Evolutionary conservation across 2,888 invertebrate genomes (phyloP).

Genomic region (Polia nebulosa): DNA sequence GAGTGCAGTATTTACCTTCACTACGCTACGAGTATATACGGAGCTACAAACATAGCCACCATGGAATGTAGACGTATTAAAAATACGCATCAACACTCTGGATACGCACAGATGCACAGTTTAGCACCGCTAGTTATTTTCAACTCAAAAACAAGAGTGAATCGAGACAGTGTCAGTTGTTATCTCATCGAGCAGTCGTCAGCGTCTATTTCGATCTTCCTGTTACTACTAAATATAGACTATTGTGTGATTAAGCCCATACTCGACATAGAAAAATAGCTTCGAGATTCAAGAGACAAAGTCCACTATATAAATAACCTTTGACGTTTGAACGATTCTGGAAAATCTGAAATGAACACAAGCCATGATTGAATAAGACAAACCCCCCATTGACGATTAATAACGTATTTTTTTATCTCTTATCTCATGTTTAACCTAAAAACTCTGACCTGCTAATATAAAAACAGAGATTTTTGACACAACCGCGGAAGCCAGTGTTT

Average conservation of each 20-base stretch:
- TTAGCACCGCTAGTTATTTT: conserved; percentile 20
- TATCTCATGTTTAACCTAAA: conserved; percentile 17
- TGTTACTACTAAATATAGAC: conserved; percentile 18
- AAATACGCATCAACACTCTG: conserved; percentile 28
- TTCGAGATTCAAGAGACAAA: conserved; percentile 19
- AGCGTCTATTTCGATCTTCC: conserved; percentile 8
- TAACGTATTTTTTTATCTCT: not conserved
- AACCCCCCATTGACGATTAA: conserved; percentile 21
- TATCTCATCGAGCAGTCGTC: conserved; percentile 19
- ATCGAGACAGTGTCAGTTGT: conserved; percentile 27
- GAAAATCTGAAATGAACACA: conserved; percentile 25
- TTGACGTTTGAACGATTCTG: conserved; percentile 13
- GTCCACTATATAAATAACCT: conserved; percentile 46
- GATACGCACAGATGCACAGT: not conserved
- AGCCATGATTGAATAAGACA: conserved; percentile 40
- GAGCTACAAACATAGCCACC: not conserved
- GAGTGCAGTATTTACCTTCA: not conserved
- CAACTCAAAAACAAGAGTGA: conserved; percentile 22
- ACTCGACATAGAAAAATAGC: conserved; percentile 25
- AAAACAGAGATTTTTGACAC: conserved; percentile 32
- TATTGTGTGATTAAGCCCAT: conserved; percentile 25
- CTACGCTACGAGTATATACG: not conserved
- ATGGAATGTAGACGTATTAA: conserved; percentile 21
- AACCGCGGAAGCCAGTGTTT: conserved; percentile 31
- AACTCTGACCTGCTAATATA: conserved; percentile 17